Evolutionary conservation across 2,888 invertebrate species (phyloP), one percentile per base, ranked within the genome.

Genomic region (Drosophila austrosaltans): DNA sequence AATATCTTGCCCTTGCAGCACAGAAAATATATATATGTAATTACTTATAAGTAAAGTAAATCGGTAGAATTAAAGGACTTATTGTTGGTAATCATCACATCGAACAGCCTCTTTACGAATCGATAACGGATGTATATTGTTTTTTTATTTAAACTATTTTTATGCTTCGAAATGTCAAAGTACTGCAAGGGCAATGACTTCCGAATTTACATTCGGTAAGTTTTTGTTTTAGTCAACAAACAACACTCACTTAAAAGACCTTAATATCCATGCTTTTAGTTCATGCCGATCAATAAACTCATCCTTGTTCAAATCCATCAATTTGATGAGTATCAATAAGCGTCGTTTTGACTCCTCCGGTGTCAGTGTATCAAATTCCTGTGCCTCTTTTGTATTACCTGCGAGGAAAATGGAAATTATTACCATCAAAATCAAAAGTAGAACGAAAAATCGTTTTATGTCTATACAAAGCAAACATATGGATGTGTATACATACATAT

Each of bases 351-450:
- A 95, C 93, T 99, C 98, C 82, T 96, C 96, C 1, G 97, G 96
- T 20, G 96, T 94, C 61, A 99, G 93, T 77, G 95, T 95, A 90
- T 98, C 98, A 93, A 95, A 99, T 92, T 98, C 97, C 91, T 98
- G 97, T 0, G 98, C 98, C 89, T 96, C 96, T 91, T 96, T 96
- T 60, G 96, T 95, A 90, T 97, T 98, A 16, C 98, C 98, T 96
- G 30, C 0, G 22, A 53, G 22, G 36, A 7, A 7, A 57, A 68
- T 25, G 54, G 48, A 63, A 57, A 56, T 36, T 48, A n/a, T 48
- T 48, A 48, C 8, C 67, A 60, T 72, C 1, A 36, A 36, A 8
- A 8, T 7, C 28, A 63, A 53, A 16, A 62, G 25, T 53, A 58
- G 16, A 69, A 67, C 53, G 40, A 22, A n/a, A 48, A 16, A 22